Evolutionary conservation across 2,797 vertebrate species (phyloP), one percentile per base, ranked within the genome.

Genomic region (Thamnophis elegans): DNA sequence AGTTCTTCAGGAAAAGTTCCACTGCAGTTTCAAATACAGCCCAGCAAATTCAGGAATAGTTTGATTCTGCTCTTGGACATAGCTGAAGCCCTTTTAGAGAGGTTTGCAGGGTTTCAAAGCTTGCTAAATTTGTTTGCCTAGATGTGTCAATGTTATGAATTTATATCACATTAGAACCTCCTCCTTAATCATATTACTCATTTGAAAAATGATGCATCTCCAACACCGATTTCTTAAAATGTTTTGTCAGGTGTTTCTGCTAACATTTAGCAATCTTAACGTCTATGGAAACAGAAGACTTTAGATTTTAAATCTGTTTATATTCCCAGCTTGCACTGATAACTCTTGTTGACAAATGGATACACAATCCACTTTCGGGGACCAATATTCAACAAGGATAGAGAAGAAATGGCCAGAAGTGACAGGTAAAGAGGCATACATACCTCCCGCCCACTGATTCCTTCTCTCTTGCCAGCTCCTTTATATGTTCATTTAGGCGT

Each of bases 381-480:
- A 90, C n/a, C 1, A 25, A 73, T 51, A 47, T 54, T 32, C 5
- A 32, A 53, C 1, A 89, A 47, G 32, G 47, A 82, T 59, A 47
- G 16, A 89, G 11, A 86, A 82, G 59, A 86, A 55, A 73, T 9
- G 3, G 51, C 14, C 14, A 56, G 12, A 65, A 53, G 18, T 82
- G 22, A 58, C 55, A 42, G 53, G 28, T 56, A 22, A 47, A n/a
- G 13, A 32, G 54, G 14, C 25, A 36, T 56, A 94, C 87, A 18
- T 85, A 97, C 98, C 97, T 98, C 98, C 78, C 89, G 92, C 55
- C 92, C 95, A 2, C 92, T 4, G 0, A 88, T n/a, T 97, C 97
- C 91, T 93, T 96, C 92, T 97, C 97, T 8, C 97, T 96, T 0
- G 54, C 97, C 62, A 97, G 32, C 68, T 98, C 97, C 93, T 95